Base-by-base conservation (phyloP, 2,888 invertebrate species). In the Andrena praecox region DNA sequence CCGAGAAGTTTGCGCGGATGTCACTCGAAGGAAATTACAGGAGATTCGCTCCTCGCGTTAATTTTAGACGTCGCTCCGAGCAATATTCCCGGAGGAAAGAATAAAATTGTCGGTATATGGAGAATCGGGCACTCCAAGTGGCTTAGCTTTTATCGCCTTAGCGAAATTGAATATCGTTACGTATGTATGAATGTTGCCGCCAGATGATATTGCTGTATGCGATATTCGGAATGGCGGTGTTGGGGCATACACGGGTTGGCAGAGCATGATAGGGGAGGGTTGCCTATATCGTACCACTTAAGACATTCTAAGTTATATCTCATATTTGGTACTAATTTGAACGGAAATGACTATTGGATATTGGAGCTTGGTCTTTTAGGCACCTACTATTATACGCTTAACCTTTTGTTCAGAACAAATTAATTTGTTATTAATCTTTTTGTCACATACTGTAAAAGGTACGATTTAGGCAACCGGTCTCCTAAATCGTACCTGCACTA, bases 21-120 rank as follows among this genome's bases (percentile, higher is more conserved):
- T 79, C 79, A 63, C 64, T 52, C 69, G 50, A 69, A 20, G 27
- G 20, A 59, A 56, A 64, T 74, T 74, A 48, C 77, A 3, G 6
- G 27, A 8, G 31, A 8, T 29, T 24, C 33, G 20, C 42, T 27
- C 20, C 24, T 24, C 6, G 7, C 64, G 64, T 77, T 77, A 75
- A 77, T 74, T 77, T 74, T 12, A 60, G 60, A 48, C 5, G 42
- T 56, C 75, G 27, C 35, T 31, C 27, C 31, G 29, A 31, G 27
- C 35, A 35, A 24, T n/a, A 16, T 33, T 7, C 6, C 29, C 2
- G 48, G 3, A 7, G n/a, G 7, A 10, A 33, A 2, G 24, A 24
- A 33, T 54, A 33, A 16, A 33, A 6, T 20, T 35, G 3, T 6
- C 35, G 8, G 2, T n/a, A 31, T 29, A 16, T 1, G 33, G 27